These are phyloP conservation scores for Zaprionus nigranus DNA, from an alignment of 1,140 invertebrate species.

Conservation along the genomic window DNA sequence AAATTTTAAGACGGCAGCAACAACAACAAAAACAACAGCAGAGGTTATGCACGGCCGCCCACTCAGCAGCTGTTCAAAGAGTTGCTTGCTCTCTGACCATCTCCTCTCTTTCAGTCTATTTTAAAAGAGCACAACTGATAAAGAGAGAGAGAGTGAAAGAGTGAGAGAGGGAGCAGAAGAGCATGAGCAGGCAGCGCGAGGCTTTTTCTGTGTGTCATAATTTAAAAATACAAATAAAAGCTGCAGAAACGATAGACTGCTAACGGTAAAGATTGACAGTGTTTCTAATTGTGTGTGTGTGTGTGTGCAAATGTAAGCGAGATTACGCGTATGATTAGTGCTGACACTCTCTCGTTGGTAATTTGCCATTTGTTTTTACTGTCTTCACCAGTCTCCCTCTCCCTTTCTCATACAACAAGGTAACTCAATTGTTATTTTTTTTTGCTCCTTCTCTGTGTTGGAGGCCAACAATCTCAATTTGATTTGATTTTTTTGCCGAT, in stretches of 20 bases:
- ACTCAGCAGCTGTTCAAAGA: slow-evolving; percentile 74
- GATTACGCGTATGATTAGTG: slow-evolving; percentile 62
- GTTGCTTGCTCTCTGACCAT: slow-evolving; percentile 15
- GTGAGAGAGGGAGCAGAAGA: slow-evolving; percentile 16
- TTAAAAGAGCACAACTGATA: slow-evolving; percentile 4
- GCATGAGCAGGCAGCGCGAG: slow-evolving; percentile 15
- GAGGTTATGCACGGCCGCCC: slow-evolving; percentile 58
- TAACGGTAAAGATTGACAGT: slow-evolving; percentile 67
- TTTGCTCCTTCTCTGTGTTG: slow-evolving; percentile 20
- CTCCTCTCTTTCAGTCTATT: neutral
- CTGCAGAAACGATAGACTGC: slow-evolving; percentile 44
- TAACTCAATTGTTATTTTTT: slow-evolving; percentile 13
- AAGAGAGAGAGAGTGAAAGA: slow-evolving; percentile 5
- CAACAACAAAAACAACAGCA: slow-evolving; percentile 19
- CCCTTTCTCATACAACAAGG: neutral
- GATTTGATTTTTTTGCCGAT: slow-evolving; percentile 15
- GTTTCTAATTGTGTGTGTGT: slow-evolving; percentile 9
- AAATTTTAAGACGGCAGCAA: slow-evolving; percentile 37
- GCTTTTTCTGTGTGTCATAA: slow-evolving; percentile 69
- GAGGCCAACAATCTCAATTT: slow-evolving; percentile 43
- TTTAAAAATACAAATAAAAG: slow-evolving; percentile 74
- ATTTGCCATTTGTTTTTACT: slow-evolving; percentile 47
- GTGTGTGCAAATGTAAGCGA: slow-evolving; percentile 11
- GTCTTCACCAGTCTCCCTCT: neutral
- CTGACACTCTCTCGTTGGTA: slow-evolving; percentile 26